Conservation (phyloP, 2,888 invertebrate genomes). For the Nomada goodeniana region DNA sequence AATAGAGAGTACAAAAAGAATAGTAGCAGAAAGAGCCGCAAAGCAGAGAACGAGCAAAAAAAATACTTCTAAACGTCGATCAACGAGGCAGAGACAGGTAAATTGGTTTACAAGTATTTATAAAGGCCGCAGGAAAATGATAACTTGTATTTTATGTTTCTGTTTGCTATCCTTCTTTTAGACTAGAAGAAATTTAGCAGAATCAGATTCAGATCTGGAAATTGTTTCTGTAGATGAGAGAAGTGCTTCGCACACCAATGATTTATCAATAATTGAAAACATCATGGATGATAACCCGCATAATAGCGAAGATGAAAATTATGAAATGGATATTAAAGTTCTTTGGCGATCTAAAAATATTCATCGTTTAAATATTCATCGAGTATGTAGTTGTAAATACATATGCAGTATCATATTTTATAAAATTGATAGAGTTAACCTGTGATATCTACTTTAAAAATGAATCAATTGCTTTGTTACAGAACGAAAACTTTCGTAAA, state of each 20-base stretch:
- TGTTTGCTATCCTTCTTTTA: constrained; percentile 13
- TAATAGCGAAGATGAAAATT: constrained; percentile 69
- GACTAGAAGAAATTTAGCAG: not conserved
- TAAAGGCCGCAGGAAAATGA: not conserved
- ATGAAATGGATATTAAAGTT: constrained; percentile 75
- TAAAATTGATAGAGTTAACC: not conserved
- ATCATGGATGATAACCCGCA: not conserved
- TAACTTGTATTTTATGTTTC: not conserved
- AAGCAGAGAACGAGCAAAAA: not conserved
- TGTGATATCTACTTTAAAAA: not conserved
- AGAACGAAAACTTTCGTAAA: constrained; percentile 76
- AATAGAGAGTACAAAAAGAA: not conserved
- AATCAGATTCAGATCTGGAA: constrained; percentile 44
- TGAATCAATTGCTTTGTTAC: constrained; percentile 30
- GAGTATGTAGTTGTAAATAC: constrained; percentile 60
- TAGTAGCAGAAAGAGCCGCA: not conserved
- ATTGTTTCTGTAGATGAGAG: constrained; percentile 38
- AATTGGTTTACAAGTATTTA: not conserved
- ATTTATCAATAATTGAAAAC: constrained; percentile 47
- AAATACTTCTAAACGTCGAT: no score
- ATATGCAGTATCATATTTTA: not conserved
- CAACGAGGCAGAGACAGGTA: constrained; percentile 16
- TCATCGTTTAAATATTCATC: constrained; percentile 71
- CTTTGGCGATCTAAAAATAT: constrained; percentile 76
- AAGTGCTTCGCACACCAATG: constrained; percentile 12